Evolutionary conservation across 2,888 invertebrate genomes (phyloP).

Genomic region (Cremastinae sp.): DNA sequence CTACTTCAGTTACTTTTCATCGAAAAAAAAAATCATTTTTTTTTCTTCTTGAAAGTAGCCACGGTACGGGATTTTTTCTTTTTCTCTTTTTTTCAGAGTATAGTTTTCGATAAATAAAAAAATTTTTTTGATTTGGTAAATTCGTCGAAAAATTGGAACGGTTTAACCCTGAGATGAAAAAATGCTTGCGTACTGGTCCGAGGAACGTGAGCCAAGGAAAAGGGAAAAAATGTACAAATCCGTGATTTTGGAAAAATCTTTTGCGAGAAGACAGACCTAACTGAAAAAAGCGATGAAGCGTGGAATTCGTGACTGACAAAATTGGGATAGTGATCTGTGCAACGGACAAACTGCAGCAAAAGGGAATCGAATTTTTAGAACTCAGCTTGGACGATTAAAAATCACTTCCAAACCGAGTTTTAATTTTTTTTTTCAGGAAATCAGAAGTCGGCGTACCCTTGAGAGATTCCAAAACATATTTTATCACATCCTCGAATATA

Average conservation of each 20-base stretch:
- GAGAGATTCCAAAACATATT: too few relatives aligned
- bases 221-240: neutral
- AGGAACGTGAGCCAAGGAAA: conserved; percentile 24
- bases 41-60: conserved; percentile 42
- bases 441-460: too few relatives aligned
- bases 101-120: conserved; percentile 13
- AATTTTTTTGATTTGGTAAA: conserved; percentile 13
- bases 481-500: too few relatives aligned
- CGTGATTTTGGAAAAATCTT: neutral
- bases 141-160: conserved; percentile 15
- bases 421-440: too few relatives aligned
- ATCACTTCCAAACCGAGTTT: too few relatives aligned
- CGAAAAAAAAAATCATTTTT: conserved; percentile 2
- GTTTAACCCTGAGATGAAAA: conserved; percentile 17
- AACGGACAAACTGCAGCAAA: conserved; percentile 60
- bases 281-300: conserved; percentile 60
- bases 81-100: conserved; percentile 13
- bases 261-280: conserved; percentile 54
- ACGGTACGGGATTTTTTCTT: conserved; percentile 47
- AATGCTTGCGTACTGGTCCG: conserved; percentile 30
- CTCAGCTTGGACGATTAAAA: conserved; percentile 48
- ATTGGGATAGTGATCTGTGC: conserved; percentile 66
- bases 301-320: conserved; percentile 63
- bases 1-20: neutral
- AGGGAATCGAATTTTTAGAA: conserved; percentile 16